Evolutionary conservation across 1,140 invertebrate species (phyloP).

Genomic region (Chlorops oryzae): DNA sequence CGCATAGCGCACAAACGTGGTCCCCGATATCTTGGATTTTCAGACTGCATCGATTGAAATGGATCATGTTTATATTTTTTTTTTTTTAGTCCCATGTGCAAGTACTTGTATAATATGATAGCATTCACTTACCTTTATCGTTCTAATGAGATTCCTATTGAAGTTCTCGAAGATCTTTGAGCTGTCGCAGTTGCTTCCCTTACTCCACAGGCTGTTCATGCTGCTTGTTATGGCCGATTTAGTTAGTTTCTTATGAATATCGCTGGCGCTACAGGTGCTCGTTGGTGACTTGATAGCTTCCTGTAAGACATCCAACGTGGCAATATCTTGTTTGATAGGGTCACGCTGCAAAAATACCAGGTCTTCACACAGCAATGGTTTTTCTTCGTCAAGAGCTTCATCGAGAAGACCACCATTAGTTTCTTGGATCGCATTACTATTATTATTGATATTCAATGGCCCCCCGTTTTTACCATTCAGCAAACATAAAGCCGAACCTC

Average conservation of each 20-base stretch:
- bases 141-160: conserved; percentile 46
- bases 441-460: neutral
- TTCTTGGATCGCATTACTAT: neutral
- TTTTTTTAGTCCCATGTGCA: too few relatives aligned
- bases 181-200: conserved; percentile 42
- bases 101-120: neutral
- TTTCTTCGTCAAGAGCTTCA: conserved; percentile 33
- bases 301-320: too few relatives aligned
- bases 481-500: conserved; percentile 36
- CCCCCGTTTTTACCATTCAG: conserved; percentile 11
- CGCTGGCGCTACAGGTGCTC: conserved; percentile 9
- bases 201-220: conserved; percentile 44
- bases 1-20: conserved; percentile 66
- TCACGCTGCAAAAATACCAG: too few relatives aligned
- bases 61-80: too few relatives aligned
- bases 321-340: too few relatives aligned
- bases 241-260: conserved; percentile 17
- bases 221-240: conserved; percentile 40
- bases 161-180: conserved; percentile 47
- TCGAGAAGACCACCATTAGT: conserved; percentile 8
- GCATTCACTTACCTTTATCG: conserved; percentile 36
- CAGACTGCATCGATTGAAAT: conserved; percentile 23
- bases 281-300: conserved; percentile 24
- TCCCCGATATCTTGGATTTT: conserved; percentile 50
- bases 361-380: conserved; percentile 29